phyloP scores from a whole-genome alignment of 2,113 vertebrate genomes.

The Hoplias malabaricus region DNA sequence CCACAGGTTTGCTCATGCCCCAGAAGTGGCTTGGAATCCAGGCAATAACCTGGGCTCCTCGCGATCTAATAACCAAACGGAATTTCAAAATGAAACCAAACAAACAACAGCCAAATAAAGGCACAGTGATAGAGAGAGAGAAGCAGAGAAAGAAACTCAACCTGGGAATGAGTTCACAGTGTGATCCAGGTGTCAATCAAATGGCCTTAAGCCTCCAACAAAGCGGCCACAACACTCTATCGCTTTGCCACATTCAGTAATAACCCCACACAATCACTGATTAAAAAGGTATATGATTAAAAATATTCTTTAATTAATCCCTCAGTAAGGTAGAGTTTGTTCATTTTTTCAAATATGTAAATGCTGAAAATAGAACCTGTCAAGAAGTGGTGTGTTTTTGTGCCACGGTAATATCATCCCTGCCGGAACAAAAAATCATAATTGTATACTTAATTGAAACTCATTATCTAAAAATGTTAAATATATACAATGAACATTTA shows the following conservation, averaged over 20 bases:
- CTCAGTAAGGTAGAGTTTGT: no score
- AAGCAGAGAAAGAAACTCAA: constrained; percentile 39
- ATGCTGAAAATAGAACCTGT: no score
- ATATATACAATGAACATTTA: no score
- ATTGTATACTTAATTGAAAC: no score
- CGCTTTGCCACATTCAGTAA: neutral
- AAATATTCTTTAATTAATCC: no score
- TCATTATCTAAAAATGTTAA: no score
- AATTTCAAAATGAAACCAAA: constrained; percentile 59
- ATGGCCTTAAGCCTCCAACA: neutral
- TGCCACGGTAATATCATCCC: no score
- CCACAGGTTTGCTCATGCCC: neutral
- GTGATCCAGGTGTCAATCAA: constrained; percentile 68
- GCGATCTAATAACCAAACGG: constrained; percentile 68
- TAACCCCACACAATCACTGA: neutral
- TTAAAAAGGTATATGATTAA: no score
- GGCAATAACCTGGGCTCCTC: constrained; percentile 67
- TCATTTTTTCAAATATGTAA: no score
- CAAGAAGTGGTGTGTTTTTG: no score
- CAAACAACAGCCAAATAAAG: constrained; percentile 59
- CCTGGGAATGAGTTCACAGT: constrained; percentile 59
- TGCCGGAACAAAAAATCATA: no score
- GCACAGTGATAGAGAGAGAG: neutral
- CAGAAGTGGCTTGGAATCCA: constrained; percentile 41
- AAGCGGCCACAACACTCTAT: neutral